Evolutionary conservation across 2,797 vertebrate genomes (phyloP), one percentile per base, ranked within the genome.

Genomic region (Falco concolor): DNA sequence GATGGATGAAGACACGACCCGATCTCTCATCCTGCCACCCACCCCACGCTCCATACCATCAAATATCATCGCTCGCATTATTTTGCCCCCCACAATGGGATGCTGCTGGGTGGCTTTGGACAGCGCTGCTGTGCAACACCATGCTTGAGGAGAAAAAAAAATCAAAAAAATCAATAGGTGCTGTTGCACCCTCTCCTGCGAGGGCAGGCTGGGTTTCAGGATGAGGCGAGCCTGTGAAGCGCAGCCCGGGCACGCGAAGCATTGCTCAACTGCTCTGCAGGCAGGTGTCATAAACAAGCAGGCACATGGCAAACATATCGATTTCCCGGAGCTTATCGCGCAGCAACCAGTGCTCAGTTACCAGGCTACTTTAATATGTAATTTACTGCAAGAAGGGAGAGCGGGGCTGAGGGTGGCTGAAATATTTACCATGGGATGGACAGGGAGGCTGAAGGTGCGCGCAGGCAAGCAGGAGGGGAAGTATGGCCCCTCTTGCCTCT

Each of bases 261-360:
- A 93, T 97, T 97, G 97, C 98, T 98, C 97, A 95, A 93, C 90
- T 78, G 95, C 97, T 98, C 97, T 59, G 96, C 97, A 97, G 96
- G 97, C 97, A 98, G 97, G 97, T 98, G 98, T 98, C 98, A 98
- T 98, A 98, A 98, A 98, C 98, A 98, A 98, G 98, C 97, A 97
- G 97, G 97, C 98, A 97, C 97, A 98, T 97, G 97, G 98, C 98
- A 98, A 98, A 98, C 98, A 97, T 96, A 98, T 98, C 97, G 98
- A 98, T 98, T 98, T 97, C 97, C 96, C 47, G 8, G 95, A 73
- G 97, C 98, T 98, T 98, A 98, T 98, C 97, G 87, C 96, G 27
- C 98, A 69, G 98, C 98, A 98, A 98, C 97, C 98, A n/a, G 97
- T 44, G 97, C 97, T 98, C 98, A 98, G 98, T 98, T 98, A 98